Evolutionary conservation across 2,797 vertebrate species (phyloP).

Genomic region (Sebastes matsubarae): DNA sequence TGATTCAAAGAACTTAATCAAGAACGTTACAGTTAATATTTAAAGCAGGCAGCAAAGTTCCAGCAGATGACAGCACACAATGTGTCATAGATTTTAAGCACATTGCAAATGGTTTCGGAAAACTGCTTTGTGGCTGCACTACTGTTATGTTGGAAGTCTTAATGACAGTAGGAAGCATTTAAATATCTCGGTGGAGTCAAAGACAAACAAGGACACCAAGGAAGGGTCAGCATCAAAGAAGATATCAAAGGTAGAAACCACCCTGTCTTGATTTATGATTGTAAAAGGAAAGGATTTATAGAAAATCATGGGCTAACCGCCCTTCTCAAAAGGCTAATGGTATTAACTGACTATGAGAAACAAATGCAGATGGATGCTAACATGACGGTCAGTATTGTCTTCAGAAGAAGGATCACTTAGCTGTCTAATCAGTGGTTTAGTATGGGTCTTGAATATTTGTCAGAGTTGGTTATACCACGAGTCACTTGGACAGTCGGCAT

Average conservation of each 20-base stretch:
- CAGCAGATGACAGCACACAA: not conserved
- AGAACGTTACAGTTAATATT: not conserved
- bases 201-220: constrained; percentile 45
- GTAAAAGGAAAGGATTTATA: constrained; percentile 50
- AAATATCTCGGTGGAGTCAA: constrained; percentile 50
- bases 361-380: constrained; percentile 73
- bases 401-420: constrained; percentile 66
- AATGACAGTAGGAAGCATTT: not conserved
- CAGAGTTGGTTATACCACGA: constrained; percentile 54
- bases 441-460: constrained; percentile 71
- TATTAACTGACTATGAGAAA: constrained; percentile 72
- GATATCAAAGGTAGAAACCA: not conserved
- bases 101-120: not conserved
- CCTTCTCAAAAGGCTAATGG: constrained; percentile 74
- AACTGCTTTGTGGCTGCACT: not conserved
- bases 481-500: constrained; percentile 53
- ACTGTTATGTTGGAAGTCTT: not conserved
- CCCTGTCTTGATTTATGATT: constrained; percentile 63
- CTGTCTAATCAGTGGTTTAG: constrained; percentile 62
- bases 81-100: not conserved
- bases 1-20: constrained; percentile 22
- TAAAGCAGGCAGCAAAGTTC: not conserved
- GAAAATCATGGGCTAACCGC: constrained; percentile 52
- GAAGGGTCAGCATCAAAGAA: not conserved
- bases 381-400: constrained; percentile 36